A percentile compares a stretch with the other conserved stretches of the same genome.
Conservation (phyloP, 2,797 vertebrate species). For the Triplophysa bombifrons region DNA sequence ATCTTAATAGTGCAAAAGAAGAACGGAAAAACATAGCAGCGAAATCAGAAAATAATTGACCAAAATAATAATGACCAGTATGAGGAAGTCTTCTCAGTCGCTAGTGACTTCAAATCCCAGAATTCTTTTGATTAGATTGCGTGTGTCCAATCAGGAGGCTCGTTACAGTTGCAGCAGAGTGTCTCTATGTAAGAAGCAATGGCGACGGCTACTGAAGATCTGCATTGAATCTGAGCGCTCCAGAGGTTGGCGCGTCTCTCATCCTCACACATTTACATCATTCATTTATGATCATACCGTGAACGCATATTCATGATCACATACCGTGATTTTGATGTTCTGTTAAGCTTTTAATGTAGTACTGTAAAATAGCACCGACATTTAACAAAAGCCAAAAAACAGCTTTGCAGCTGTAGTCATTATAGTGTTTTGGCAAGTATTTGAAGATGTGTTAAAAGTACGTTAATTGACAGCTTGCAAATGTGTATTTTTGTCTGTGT, state of each 20-base stretch:
- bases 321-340: neutral
- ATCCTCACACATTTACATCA: neutral
- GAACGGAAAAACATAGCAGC: neutral
- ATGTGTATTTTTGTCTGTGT: neutral
- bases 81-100: no score
- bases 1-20: neutral
- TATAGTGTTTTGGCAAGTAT: neutral
- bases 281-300: neutral
- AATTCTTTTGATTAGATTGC: conserved; percentile 57
- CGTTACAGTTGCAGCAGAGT: conserved; percentile 78
- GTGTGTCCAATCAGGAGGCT: conserved; percentile 66
- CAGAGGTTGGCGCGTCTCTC: conserved; percentile 12
- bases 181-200: conserved; percentile 79
- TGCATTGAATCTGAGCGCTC: conserved; percentile 60
- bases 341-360: neutral
- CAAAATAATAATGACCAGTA: neutral
- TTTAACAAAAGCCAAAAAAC: neutral
- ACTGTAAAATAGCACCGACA: neutral
- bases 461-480: neutral
- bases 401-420: neutral
- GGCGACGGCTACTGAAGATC: conserved; percentile 72
- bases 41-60: neutral
- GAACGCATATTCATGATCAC: no score
- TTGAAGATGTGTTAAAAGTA: neutral
- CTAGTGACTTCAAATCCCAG: conserved; percentile 61